A percentile compares a stretch with the other conserved stretches of the same genome.
phyloP scores from a whole-genome alignment of 2,113 vertebrate species.

The Pluvianellus socialis region DNA sequence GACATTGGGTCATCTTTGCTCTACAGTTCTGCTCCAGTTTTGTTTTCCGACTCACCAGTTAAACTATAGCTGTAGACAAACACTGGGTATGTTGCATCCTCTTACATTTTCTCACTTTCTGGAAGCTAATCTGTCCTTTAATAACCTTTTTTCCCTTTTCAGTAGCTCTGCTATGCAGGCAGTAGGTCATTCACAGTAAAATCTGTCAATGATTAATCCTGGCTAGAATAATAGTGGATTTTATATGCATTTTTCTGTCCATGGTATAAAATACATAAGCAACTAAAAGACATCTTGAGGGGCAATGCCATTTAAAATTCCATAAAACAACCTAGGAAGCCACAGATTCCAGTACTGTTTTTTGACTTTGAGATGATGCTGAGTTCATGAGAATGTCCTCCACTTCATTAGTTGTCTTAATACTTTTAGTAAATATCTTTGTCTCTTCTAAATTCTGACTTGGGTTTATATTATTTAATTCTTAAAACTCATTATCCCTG shows the following conservation, averaged over 20 bases:
- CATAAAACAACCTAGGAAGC: neutral
- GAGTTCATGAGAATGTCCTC: neutral
- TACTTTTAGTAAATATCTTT: neutral
- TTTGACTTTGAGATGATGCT: neutral
- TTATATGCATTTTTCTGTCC: neutral
- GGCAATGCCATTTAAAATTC: neutral
- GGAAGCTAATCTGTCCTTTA: neutral
- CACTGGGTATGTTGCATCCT: neutral
- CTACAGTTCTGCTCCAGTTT: neutral
- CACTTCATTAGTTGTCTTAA: neutral
- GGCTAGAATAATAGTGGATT: neutral
- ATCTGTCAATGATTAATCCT: neutral
- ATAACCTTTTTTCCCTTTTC: neutral
- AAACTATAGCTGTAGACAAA: neutral
- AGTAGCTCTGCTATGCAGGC: neutral
- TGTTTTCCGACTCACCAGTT: neutral
- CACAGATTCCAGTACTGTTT: neutral
- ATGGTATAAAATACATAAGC: neutral
- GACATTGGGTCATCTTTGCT: neutral
- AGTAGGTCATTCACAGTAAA: neutral
- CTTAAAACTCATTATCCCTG: neutral
- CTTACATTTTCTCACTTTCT: neutral
- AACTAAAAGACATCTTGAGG: neutral
- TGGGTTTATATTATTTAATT: neutral
- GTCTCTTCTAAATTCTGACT: neutral